phyloP scores from a whole-genome alignment of 2,113 vertebrate species.

The Psophia crepitans region DNA sequence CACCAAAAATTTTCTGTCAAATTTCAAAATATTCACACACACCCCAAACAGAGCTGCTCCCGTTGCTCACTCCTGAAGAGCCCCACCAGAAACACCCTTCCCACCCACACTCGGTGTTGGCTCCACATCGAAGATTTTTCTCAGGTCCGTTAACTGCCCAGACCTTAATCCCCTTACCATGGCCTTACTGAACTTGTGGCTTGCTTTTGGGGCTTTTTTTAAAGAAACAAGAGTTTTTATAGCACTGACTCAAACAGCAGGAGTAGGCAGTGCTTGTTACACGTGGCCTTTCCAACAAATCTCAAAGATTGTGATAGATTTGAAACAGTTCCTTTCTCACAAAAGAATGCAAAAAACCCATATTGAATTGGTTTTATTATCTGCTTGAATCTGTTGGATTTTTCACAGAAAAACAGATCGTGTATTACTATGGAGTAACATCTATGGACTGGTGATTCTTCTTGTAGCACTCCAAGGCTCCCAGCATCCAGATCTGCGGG shows the following conservation, averaged over 20 bases:
- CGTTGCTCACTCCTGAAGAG: rapidly evolving
- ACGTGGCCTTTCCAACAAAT: background rate
- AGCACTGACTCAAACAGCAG: background rate
- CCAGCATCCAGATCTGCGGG: background rate
- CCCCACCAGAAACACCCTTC: background rate
- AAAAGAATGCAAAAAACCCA: background rate
- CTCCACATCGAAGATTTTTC: background rate
- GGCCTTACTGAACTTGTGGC: background rate
- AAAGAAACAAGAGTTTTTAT: background rate
- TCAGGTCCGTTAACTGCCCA: background rate
- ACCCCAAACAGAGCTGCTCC: background rate
- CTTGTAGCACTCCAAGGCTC: background rate
- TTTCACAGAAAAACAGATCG: background rate
- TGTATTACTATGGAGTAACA: background rate
- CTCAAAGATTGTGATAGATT: background rate
- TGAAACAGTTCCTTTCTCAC: background rate
- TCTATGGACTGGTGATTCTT: background rate
- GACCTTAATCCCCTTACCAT: background rate
- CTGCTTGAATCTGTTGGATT: background rate
- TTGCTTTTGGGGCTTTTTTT: background rate
- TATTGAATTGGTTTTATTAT: background rate
- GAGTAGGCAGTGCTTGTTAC: background rate
- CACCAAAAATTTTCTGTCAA: background rate
- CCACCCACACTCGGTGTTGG: rapidly evolving
- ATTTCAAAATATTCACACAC: background rate